phyloP scores from a whole-genome alignment of 2,797 vertebrate genomes.

The Glossophaga mutica region DNA sequence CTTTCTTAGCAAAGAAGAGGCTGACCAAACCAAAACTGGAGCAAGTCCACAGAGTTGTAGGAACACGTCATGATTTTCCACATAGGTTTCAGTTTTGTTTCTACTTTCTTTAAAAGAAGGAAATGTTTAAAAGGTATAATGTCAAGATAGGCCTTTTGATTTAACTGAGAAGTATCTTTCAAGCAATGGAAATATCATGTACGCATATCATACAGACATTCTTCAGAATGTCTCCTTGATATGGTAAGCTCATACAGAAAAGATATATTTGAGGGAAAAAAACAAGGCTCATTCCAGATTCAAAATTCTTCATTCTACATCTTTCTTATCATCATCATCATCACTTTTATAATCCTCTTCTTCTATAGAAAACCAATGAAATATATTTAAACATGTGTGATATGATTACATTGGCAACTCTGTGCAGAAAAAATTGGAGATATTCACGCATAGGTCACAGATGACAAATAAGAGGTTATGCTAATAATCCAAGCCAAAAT shows the following conservation, averaged over 20 bases:
- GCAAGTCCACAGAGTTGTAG: neutral
- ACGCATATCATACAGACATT: neutral
- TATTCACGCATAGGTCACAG: neutral
- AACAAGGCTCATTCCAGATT: neutral
- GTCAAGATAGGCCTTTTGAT: neutral
- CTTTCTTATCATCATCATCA: neutral
- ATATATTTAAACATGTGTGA: neutral
- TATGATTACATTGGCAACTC: neutral
- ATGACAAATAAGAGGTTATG: neutral
- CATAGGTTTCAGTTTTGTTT: neutral
- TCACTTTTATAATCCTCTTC: neutral
- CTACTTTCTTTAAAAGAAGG: neutral
- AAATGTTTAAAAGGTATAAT: neutral
- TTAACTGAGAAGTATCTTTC: neutral
- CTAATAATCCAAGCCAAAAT: neutral
- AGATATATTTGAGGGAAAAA: neutral
- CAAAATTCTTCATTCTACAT: neutral
- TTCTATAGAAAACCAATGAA: neutral
- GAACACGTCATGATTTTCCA: neutral
- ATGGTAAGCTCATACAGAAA: neutral
- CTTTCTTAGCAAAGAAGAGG: constrained; percentile 4
- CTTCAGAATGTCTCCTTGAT: neutral
- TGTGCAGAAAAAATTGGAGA: neutral
- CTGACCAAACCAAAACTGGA: neutral
- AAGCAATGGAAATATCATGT: neutral